Conservation (phyloP, 1,140 invertebrate species). For the Drosophila pseudoananassae region DNA sequence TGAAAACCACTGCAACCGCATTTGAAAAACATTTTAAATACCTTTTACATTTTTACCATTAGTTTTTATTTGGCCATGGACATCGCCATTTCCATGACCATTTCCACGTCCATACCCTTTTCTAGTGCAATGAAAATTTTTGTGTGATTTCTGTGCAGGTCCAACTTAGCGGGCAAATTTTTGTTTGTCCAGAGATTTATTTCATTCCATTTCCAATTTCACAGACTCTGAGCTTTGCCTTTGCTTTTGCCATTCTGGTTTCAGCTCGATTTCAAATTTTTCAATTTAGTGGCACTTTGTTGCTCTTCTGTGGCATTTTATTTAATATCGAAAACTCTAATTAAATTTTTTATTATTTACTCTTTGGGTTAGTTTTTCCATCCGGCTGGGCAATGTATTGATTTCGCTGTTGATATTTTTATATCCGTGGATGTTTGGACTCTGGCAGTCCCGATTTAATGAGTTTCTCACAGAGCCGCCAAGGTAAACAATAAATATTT, state of each 20-base stretch:
- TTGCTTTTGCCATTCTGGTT: constrained; percentile 16
- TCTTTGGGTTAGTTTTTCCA: constrained; percentile 33
- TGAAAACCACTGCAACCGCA: constrained; percentile 69
- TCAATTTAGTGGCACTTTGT: constrained; percentile 58
- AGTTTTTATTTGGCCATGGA: constrained; percentile 57
- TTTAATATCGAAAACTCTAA: constrained; percentile 76
- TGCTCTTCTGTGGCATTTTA: constrained; percentile 47
- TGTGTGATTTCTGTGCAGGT: constrained; percentile 54
- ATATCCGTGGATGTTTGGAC: constrained; percentile 1
- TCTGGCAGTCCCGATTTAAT: constrained; percentile 49
- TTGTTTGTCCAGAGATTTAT: constrained; percentile 72
- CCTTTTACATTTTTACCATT: constrained; percentile 77
- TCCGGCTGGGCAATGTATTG: constrained; percentile 44
- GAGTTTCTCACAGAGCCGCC: constrained; percentile 59
- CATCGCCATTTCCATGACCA: neutral
- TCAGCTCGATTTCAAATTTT: constrained; percentile 50
- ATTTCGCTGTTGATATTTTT: constrained; percentile 11
- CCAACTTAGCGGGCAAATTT: constrained; percentile 20
- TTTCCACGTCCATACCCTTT: constrained; percentile 10
- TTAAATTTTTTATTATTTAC: constrained; percentile 65
- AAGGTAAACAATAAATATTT: constrained; percentile 71
- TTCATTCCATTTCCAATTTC: constrained; percentile 73
- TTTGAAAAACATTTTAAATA: constrained; percentile 79
- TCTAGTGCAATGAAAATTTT: constrained; percentile 22
- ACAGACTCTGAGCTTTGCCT: constrained; percentile 6